Percentiles rank a stretch among this genome's conserved stretches.
phyloP scores from a whole-genome alignment of 2,113 vertebrate genomes.

The Butastur rufipennis region DNA sequence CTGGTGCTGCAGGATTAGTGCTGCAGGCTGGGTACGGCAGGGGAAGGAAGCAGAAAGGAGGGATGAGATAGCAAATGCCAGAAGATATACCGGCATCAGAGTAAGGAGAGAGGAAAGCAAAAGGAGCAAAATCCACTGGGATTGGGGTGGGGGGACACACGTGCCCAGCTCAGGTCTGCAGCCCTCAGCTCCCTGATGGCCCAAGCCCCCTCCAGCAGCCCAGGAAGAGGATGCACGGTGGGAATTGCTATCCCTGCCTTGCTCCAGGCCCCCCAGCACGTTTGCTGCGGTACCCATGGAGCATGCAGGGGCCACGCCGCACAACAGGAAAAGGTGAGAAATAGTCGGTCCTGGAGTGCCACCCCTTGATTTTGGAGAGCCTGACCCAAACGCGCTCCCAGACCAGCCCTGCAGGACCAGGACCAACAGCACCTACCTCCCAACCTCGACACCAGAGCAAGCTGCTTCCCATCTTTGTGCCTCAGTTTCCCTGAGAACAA shows the following conservation, averaged over 20 bases:
- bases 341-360: fast-evolving
- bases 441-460: neutral
- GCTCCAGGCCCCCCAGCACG: fast-evolving
- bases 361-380: neutral
- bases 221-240: neutral
- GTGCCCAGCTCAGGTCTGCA: neutral
- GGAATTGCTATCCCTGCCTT: neutral
- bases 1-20: neutral
- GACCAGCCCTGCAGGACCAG: neutral
- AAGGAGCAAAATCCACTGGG: too few species aligned
- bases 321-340: neutral
- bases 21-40: neutral
- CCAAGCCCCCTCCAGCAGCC: too few species aligned
- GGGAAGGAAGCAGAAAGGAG: neutral
- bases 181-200: neutral
- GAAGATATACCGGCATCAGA: neutral
- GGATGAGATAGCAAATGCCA: neutral
- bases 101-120: neutral
- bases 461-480: neutral
- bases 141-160: fast-evolving
- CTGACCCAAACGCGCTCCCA: neutral
- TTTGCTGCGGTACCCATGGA: fast-evolving
- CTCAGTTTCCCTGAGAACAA: neutral
- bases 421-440: neutral
- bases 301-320: neutral